Conservation (phyloP, 1,140 invertebrate genomes). For the Papilio polytes region DNA sequence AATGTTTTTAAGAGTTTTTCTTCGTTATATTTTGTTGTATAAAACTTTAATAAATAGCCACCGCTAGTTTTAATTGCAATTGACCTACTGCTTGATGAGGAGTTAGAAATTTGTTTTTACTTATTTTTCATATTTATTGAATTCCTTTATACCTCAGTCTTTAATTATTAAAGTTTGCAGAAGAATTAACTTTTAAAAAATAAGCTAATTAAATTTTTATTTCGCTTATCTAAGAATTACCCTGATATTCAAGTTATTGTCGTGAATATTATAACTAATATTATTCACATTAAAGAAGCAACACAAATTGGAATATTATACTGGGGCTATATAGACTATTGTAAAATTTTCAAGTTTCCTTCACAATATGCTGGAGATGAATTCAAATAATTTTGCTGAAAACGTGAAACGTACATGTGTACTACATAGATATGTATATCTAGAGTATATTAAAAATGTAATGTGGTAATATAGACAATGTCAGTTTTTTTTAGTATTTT, state of each 20-base stretch:
- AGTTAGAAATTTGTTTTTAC: constrained; percentile 17
- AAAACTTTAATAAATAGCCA: constrained; percentile 17
- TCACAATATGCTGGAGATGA: not conserved
- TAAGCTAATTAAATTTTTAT: not conserved
- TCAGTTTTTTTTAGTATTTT: not conserved
- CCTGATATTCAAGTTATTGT: too few species aligned
- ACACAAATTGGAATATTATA: not conserved
- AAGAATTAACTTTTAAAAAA: not conserved
- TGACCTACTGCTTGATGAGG: constrained; percentile 8
- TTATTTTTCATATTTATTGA: constrained; percentile 15
- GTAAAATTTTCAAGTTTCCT: not conserved
- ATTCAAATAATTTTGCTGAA: not conserved
- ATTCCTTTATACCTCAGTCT: not conserved
- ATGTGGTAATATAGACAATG: not conserved
- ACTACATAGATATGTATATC: not conserved
- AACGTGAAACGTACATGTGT: not conserved
- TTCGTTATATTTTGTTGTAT: not conserved
- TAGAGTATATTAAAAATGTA: not conserved
- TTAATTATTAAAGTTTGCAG: not conserved
- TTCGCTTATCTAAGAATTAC: too few species aligned
- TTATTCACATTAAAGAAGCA: not conserved
- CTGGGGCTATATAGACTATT: not conserved
- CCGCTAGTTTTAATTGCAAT: constrained; percentile 25
- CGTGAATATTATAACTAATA: not conserved
- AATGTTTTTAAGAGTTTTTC: constrained; percentile 16